Percentiles rank a stretch among this genome's conserved stretches.
Conservation (phyloP, 2,888 invertebrate species). For the Coronaproctus castanopsis region DNA sequence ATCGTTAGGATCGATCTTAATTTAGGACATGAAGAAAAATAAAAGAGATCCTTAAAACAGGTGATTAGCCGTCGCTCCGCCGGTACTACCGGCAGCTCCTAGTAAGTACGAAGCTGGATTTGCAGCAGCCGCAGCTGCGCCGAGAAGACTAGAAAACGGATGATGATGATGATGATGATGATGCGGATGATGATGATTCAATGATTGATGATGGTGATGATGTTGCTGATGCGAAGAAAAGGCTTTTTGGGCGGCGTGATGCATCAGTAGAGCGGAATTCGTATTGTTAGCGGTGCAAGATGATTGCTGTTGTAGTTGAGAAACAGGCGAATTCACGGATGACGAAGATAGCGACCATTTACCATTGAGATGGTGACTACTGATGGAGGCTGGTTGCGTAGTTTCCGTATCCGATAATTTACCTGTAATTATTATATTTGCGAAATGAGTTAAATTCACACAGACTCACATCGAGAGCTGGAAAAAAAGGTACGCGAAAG, state of each 20-base stretch:
- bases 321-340: constrained; percentile 21
- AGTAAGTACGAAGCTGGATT: constrained; percentile 22
- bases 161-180: constrained; percentile 17
- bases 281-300: constrained; percentile 26
- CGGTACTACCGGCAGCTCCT: constrained; percentile 20
- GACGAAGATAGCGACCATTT: constrained; percentile 25
- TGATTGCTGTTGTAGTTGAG: constrained; percentile 22
- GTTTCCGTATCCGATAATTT: constrained; percentile 12
- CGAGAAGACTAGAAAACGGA: constrained; percentile 17
- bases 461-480: no score
- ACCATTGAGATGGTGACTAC: constrained; percentile 26
- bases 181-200: constrained; percentile 9
- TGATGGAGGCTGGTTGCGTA: constrained; percentile 9
- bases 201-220: constrained; percentile 15
- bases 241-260: constrained; percentile 30
- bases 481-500: no score
- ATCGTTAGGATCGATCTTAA: no score
- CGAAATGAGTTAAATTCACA: no score
- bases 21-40: no score
- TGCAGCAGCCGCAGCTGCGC: constrained; percentile 16
- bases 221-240: constrained; percentile 27
- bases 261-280: constrained; percentile 28
- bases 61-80: constrained; percentile 21
- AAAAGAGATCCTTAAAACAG: constrained; percentile 18
- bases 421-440: constrained; percentile 5